Conservation (phyloP, 1,140 invertebrate genomes). For the Drosophila elegans region DNA sequence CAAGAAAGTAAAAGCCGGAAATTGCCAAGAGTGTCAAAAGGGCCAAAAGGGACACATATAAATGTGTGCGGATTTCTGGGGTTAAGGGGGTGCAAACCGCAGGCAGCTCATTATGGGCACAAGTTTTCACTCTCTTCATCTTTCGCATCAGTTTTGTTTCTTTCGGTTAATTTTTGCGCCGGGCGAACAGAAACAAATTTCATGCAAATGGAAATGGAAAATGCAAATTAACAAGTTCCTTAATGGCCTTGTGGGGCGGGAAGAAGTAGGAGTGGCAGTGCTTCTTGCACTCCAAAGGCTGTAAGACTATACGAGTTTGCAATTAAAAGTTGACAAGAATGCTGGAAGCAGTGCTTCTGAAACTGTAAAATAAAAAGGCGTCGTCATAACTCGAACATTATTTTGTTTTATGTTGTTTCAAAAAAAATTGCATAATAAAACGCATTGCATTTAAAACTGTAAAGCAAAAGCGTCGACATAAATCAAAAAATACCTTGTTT, state of each 20-base stretch:
- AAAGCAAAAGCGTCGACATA: too few relatives aligned
- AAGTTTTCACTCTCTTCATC: constrained; percentile 26
- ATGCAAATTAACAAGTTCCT: constrained; percentile 63
- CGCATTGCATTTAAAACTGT: too few relatives aligned
- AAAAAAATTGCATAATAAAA: too few relatives aligned
- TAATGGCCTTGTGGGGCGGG: constrained; percentile 37
- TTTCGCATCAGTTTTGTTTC: constrained; percentile 25
- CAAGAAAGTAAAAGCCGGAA: constrained; percentile 62
- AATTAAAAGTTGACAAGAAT: constrained; percentile 36
- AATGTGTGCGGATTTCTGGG: constrained; percentile 6
- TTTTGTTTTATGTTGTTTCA: too few relatives aligned
- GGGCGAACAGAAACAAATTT: constrained; percentile 38
- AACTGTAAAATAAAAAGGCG: background rate
- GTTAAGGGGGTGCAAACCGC: constrained; percentile 13
- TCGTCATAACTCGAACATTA: too few relatives aligned
- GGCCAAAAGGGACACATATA: constrained; percentile 1
- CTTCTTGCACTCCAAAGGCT: constrained; percentile 5
- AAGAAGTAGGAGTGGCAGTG: background rate
- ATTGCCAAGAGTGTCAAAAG: constrained; percentile 54
- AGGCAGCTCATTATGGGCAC: constrained; percentile 54
- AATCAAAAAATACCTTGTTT: too few relatives aligned
- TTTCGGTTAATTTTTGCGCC: constrained; percentile 29
- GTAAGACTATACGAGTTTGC: constrained; percentile 18
- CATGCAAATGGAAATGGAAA: constrained; percentile 56
- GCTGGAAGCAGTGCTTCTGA: background rate